Evolutionary conservation across 1,140 invertebrate genomes (phyloP).

Genomic region (Aphis gossypii): DNA sequence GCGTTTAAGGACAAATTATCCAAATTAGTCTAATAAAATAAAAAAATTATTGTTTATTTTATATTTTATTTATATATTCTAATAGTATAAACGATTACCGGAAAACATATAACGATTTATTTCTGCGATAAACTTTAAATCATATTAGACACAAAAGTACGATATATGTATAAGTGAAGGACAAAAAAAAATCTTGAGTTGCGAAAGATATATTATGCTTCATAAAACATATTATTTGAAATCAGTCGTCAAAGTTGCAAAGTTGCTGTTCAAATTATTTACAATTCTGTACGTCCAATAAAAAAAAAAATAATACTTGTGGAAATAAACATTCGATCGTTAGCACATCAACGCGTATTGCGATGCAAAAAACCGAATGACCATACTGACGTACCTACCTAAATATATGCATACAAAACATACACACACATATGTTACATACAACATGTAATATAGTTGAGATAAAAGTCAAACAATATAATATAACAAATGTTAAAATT

Average conservation of each 20-base stretch:
- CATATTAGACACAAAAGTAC: not conserved
- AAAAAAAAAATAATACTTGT: not conserved
- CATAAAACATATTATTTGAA: not conserved
- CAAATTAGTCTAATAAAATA: not conserved
- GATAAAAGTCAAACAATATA: not conserved
- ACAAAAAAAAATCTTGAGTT: not conserved
- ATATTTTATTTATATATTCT: no score
- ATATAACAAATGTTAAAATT: not conserved
- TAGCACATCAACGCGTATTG: not conserved
- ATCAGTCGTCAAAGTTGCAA: not conserved
- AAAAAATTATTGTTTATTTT: no score
- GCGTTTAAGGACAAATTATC: not conserved
- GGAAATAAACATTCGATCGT: not conserved
- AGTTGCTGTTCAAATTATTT: not conserved
- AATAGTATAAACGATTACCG: not conserved
- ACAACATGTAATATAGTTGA: not conserved
- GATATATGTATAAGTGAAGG: not conserved
- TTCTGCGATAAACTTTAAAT: not conserved
- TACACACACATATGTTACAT: not conserved
- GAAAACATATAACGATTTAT: no score
- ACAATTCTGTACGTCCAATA: not conserved
- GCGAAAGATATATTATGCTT: not conserved
- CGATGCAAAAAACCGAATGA: not conserved
- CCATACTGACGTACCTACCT: not conserved
- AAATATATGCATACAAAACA: not conserved